Evolutionary conservation across 1,140 invertebrate species (phyloP).

Genomic region (Tetragonula clypearis): DNA sequence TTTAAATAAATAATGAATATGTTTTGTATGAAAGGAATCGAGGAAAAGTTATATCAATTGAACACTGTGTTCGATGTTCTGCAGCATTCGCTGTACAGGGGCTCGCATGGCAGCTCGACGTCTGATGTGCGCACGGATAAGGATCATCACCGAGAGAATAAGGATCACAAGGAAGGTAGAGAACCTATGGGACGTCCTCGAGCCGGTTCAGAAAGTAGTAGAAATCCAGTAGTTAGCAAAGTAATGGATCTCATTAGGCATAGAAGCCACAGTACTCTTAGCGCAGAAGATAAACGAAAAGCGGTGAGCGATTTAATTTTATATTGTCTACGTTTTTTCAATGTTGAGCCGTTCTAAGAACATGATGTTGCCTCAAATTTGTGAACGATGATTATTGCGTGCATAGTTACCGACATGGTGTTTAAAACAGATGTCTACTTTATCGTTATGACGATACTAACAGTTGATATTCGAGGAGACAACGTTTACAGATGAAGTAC

Average conservation of each 20-base stretch:
- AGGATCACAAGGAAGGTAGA: conserved; percentile 71
- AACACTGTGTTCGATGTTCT: conserved; percentile 21
- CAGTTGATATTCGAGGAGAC: background rate
- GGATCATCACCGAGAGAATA: conserved; percentile 68
- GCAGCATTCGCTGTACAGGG: conserved; percentile 76
- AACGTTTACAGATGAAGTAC: background rate
- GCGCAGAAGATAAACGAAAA: conserved; percentile 88
- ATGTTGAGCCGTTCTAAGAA: background rate
- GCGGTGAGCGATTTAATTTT: conserved; percentile 84
- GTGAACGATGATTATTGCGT: background rate
- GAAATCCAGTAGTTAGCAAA: conserved; percentile 89
- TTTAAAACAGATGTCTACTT: conserved; percentile 10
- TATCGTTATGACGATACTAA: background rate
- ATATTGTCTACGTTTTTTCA: background rate
- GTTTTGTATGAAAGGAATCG: background rate
- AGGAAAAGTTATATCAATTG: background rate
- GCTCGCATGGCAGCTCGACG: conserved; percentile 74
- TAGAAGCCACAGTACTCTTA: conserved; percentile 87
- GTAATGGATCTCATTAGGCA: conserved; percentile 95
- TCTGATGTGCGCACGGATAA: conserved; percentile 75
- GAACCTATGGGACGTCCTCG: conserved; percentile 78
- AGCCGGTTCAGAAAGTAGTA: conserved; percentile 81
- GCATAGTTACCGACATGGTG: background rate
- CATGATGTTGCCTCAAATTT: background rate
- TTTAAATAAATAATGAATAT: background rate